phyloP scores from a whole-genome alignment of 2,888 invertebrate species.

The Nezara viridula region DNA sequence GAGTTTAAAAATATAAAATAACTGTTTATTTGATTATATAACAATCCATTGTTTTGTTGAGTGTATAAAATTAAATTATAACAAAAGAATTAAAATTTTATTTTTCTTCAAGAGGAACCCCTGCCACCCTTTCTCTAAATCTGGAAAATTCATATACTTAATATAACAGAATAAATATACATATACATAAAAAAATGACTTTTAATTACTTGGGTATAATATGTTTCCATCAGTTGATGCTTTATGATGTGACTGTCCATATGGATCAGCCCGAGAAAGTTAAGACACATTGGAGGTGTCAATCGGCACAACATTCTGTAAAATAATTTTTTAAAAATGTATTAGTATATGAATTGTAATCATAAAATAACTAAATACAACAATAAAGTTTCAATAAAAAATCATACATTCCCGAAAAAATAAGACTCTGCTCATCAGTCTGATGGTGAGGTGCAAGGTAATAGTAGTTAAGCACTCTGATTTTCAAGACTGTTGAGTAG shows the following conservation, averaged over 20 bases:
- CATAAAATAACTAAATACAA: background rate
- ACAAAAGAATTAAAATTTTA: too few species aligned
- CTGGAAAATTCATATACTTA: too few species aligned
- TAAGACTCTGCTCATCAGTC: constrained; percentile 98
- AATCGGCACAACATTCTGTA: constrained; percentile 98
- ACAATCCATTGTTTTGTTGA: too few species aligned
- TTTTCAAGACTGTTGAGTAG: constrained; percentile 97
- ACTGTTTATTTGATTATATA: too few species aligned
- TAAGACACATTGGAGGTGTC: constrained; percentile 98
- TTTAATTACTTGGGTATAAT: constrained; percentile 90
- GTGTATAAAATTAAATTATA: too few species aligned
- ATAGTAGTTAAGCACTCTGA: constrained; percentile 95
- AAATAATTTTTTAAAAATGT: constrained; percentile 76
- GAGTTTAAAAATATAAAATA: too few species aligned
- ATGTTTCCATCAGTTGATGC: constrained; percentile 85
- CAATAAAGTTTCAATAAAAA: background rate
- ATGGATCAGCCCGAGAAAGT: constrained; percentile 96
- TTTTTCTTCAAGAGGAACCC: too few species aligned
- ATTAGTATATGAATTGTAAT: constrained; percentile 18
- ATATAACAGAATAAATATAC: too few species aligned
- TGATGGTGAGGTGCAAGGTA: constrained; percentile 97
- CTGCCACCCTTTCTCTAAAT: too few species aligned
- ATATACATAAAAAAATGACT: too few species aligned
- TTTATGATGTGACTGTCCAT: constrained; percentile 97
- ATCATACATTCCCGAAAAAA: constrained; percentile 93